Evolutionary conservation across 2,113 vertebrate genomes (phyloP).

Genomic region (Oriolus oriolus): DNA sequence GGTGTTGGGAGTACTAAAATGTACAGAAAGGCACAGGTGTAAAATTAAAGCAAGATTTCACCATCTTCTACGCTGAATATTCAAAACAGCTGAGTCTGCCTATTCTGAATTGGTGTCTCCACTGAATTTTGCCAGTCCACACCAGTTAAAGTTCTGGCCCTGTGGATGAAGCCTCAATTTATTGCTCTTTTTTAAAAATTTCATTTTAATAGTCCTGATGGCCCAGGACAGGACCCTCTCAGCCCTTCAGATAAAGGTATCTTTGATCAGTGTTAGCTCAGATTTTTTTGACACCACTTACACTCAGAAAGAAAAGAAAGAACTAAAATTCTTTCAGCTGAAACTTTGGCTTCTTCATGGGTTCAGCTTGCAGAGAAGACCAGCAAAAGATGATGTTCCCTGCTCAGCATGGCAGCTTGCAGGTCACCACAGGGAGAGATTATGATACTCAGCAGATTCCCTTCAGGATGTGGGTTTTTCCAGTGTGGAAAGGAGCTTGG

Average conservation of each 20-base stretch:
- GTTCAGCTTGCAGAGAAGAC: not conserved
- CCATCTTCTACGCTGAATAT: not conserved
- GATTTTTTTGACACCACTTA: not conserved
- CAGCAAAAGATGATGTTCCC: not conserved
- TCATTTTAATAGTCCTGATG: not conserved
- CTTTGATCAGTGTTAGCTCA: not conserved
- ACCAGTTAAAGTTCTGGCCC: not conserved
- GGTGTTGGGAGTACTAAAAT: not conserved
- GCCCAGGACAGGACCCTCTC: fast-evolving
- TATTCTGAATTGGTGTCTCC: not conserved
- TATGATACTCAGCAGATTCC: not conserved
- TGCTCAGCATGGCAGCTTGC: not conserved
- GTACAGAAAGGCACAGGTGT: not conserved
- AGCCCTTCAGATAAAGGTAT: not conserved
- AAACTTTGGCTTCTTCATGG: not conserved
- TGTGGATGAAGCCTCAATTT: not conserved
- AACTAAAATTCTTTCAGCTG: not conserved
- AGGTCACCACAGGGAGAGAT: not conserved
- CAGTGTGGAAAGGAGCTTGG: not conserved
- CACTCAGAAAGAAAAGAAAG: not conserved
- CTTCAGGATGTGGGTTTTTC: not conserved
- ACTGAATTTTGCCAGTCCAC: not conserved
- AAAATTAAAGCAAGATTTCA: not conserved
- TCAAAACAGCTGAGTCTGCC: not conserved
- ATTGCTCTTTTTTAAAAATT: not conserved